phyloP scores from a whole-genome alignment of 1,140 invertebrate species.

The Drosophila nasuta region DNA sequence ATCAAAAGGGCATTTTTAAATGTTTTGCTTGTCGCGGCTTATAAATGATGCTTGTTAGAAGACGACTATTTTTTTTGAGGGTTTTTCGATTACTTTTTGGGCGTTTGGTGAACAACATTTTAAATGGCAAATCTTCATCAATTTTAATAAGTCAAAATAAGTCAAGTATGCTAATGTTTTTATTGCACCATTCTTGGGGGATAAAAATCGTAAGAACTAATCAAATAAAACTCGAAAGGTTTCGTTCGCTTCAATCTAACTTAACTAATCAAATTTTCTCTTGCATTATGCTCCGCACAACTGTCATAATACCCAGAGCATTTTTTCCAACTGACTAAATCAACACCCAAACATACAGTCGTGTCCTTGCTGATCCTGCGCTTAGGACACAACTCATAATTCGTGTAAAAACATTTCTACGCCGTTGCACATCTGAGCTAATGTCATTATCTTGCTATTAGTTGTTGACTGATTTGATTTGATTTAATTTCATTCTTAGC shows the following conservation, averaged over 20 bases:
- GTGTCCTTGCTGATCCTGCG: slow-evolving; percentile 54
- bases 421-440: slow-evolving; percentile 53
- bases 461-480: slow-evolving; percentile 75
- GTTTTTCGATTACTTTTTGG: slow-evolving; percentile 67
- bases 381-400: slow-evolving; percentile 53
- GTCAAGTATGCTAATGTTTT: slow-evolving; percentile 43
- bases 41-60: slow-evolving; percentile 72
- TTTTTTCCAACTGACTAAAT: slow-evolving; percentile 66
- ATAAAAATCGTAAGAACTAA: neutral
- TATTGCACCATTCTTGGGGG: slow-evolving; percentile 22
- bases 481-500: slow-evolving; percentile 59
- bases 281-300: slow-evolving; percentile 54
- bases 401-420: slow-evolving; percentile 68
- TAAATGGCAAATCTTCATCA: slow-evolving; percentile 56
- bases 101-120: slow-evolving; percentile 45
- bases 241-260: neutral
- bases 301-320: slow-evolving; percentile 66
- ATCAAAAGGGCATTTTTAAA: slow-evolving; percentile 75
- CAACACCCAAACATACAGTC: slow-evolving; percentile 40
- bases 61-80: slow-evolving; percentile 11
- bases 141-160: slow-evolving; percentile 64
- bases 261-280: slow-evolving; percentile 61
- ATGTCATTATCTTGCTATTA: slow-evolving; percentile 74
- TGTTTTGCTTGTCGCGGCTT: slow-evolving; percentile 79
- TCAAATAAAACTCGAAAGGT: neutral